Evolutionary conservation across 2,113 vertebrate species (phyloP).

Genomic region (Gyps fulvus): DNA sequence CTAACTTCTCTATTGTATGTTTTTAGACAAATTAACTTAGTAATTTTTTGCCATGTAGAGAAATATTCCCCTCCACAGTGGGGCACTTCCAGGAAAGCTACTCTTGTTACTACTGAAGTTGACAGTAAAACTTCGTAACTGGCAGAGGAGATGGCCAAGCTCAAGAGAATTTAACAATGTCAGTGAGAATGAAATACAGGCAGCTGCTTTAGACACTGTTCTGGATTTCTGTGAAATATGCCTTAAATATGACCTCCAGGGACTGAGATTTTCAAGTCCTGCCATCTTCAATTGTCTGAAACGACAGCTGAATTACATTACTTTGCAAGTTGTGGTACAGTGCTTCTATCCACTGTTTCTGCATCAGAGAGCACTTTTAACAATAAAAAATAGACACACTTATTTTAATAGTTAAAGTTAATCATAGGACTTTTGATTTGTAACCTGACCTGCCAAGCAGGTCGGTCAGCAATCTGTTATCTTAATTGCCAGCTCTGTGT

Average conservation of each 20-base stretch:
- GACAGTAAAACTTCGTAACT: neutral
- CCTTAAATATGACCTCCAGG: neutral
- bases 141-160: neutral
- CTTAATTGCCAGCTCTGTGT: neutral
- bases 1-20: neutral
- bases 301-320: neutral
- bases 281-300: neutral
- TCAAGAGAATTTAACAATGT: neutral
- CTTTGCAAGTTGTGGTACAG: neutral
- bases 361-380: neutral
- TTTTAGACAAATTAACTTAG: neutral
- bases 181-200: constrained; percentile 6
- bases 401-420: neutral
- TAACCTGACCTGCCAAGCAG: neutral
- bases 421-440: neutral
- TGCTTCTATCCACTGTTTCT: neutral
- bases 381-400: neutral
- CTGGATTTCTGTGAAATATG: neutral
- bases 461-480: constrained; percentile 11
- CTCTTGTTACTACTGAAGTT: neutral
- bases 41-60: neutral
- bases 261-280: neutral
- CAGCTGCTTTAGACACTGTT: neutral
- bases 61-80: neutral
- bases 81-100: neutral